A percentile compares a stretch with the other conserved stretches of the same genome.
Evolutionary conservation across 2,113 vertebrate genomes (phyloP).

Genomic region (Lutjanus erythropterus): DNA sequence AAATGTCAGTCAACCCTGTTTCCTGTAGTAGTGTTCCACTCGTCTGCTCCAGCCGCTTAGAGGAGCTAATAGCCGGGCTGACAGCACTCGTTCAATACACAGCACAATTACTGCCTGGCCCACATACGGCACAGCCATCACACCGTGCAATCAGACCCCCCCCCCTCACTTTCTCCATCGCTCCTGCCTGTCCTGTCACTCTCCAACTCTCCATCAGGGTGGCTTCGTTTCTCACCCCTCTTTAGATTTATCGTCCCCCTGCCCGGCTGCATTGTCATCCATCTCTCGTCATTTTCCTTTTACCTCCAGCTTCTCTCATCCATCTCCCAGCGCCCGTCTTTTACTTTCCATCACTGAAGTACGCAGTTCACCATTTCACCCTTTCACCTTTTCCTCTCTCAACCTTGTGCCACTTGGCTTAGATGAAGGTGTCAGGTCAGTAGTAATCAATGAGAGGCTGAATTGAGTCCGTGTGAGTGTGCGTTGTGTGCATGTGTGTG

Average conservation of each 20-base stretch:
- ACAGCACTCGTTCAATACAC: slow-evolving; percentile 64
- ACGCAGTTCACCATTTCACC: slow-evolving; percentile 22
- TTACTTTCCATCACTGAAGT: background rate
- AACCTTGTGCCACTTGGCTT: slow-evolving; percentile 45
- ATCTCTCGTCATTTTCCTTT: slow-evolving; percentile 57
- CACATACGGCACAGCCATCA: slow-evolving; percentile 33
- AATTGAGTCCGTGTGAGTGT: slow-evolving; percentile 27
- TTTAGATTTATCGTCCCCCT: slow-evolving; percentile 27
- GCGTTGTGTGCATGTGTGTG: background rate
- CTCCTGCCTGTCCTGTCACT: slow-evolving; percentile 40
- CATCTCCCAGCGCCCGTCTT: background rate
- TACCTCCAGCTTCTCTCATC: slow-evolving; percentile 9
- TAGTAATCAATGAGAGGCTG: slow-evolving; percentile 64
- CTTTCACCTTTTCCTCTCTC: slow-evolving; percentile 40
- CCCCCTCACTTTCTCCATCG: slow-evolving; percentile 10
- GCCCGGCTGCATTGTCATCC: slow-evolving; percentile 21
- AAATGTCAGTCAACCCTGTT: slow-evolving; percentile 59
- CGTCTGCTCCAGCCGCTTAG: slow-evolving; percentile 48
- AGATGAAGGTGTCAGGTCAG: slow-evolving; percentile 68
- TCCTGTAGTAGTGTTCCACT: slow-evolving; percentile 29
- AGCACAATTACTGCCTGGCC: slow-evolving; percentile 59
- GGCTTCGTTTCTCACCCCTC: slow-evolving; percentile 38
- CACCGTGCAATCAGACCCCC: slow-evolving; percentile 50
- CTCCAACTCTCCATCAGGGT: slow-evolving; percentile 11
- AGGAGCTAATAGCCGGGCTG: slow-evolving; percentile 66